These are phyloP conservation scores for Ophion ellenae DNA, from an alignment of 2,888 invertebrate genomes.

Conservation along the genomic window DNA sequence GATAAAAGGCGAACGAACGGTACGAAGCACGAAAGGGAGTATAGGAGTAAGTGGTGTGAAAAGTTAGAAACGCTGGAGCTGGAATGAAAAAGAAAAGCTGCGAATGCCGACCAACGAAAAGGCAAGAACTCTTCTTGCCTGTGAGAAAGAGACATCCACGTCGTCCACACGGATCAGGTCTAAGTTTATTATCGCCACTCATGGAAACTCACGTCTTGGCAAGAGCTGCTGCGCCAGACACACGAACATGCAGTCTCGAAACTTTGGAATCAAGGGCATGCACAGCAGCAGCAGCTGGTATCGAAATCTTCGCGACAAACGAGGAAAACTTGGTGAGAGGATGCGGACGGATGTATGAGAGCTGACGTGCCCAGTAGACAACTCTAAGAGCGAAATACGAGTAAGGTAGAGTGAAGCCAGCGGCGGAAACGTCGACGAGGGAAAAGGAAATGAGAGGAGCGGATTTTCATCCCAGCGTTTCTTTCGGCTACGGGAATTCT, in stretches of 20 bases:
- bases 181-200: conserved; percentile 15
- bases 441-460: conserved; percentile 45
- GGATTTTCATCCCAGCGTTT: conserved; percentile 45
- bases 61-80: neutral
- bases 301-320: conserved; percentile 52
- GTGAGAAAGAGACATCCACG: neutral
- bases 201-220: conserved; percentile 25
- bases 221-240: conserved; percentile 10
- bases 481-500: conserved; percentile 54
- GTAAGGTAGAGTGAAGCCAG: conserved; percentile 26
- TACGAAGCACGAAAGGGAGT: neutral
- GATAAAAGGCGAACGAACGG: neutral
- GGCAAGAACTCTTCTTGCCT: neutral
- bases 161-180: conserved; percentile 1
- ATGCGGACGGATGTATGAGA: conserved; percentile 32
- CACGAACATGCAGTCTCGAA: neutral
- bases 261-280: conserved; percentile 15
- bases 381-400: conserved; percentile 26
- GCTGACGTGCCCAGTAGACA: conserved; percentile 8
- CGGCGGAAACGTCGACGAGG: conserved; percentile 47
- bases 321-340: conserved; percentile 39
- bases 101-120: neutral
- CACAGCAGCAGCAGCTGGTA: conserved; percentile 21
- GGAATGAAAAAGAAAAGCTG: conserved; percentile 6
- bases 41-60: conserved; percentile 3